A percentile compares a stretch with the other conserved stretches of the same genome.
Evolutionary conservation across 2,113 vertebrate species (phyloP).

Genomic region (Mirza zaza): DNA sequence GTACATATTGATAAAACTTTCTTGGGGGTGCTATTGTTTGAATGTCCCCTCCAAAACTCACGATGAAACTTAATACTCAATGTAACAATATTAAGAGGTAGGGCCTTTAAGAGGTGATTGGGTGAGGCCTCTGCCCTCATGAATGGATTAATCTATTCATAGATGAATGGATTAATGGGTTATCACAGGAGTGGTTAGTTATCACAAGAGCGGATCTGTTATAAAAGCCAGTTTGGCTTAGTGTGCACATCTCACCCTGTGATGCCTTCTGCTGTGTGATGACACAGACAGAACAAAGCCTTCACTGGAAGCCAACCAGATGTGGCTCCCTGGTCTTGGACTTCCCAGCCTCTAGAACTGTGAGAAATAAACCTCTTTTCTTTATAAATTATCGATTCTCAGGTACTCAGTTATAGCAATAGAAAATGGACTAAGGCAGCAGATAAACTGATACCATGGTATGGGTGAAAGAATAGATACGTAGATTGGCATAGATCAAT

Average conservation of each 20-base stretch:
- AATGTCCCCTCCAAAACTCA: not conserved
- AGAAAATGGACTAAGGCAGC: not conserved
- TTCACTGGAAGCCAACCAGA: not conserved
- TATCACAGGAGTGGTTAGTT: not conserved
- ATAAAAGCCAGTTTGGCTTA: not conserved
- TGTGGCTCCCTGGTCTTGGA: not conserved
- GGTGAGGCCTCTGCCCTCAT: not conserved
- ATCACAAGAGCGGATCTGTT: not conserved
- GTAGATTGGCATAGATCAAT: not conserved
- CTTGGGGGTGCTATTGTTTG: not conserved
- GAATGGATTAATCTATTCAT: not conserved
- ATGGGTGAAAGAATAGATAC: not conserved
- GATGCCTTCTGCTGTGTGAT: not conserved
- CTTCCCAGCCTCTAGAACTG: not conserved
- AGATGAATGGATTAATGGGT: not conserved
- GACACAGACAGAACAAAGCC: not conserved
- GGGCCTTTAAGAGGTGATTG: not conserved
- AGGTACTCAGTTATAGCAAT: not conserved
- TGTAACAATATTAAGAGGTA: not conserved
- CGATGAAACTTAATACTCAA: not conserved
- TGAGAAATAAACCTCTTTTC: not conserved
- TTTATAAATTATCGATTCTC: not conserved
- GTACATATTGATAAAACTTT: not conserved
- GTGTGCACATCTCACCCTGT: not conserved
- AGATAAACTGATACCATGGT: not conserved